Conservation (phyloP, 2,113 vertebrate species). For the Thomomys bottae region DNA sequence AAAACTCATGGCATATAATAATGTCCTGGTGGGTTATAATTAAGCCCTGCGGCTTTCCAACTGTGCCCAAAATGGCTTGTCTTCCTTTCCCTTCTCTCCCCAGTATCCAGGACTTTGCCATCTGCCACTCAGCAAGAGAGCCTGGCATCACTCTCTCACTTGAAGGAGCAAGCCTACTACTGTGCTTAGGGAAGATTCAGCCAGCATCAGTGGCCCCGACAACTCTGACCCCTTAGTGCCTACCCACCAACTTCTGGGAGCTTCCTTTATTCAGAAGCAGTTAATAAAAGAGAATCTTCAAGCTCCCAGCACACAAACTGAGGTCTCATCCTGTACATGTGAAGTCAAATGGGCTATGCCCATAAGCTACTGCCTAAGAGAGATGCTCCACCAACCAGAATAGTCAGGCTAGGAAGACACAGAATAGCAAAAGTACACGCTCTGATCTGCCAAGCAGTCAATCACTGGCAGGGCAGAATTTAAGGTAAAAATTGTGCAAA, state of each 20-base stretch:
- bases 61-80: conserved; percentile 28
- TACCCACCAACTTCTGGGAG: neutral
- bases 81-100: neutral
- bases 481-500: neutral
- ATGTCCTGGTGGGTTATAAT: conserved; percentile 21
- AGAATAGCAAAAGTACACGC: neutral
- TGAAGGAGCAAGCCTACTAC: neutral
- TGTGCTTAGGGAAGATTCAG: neutral
- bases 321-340: neutral
- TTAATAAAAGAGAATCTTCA: neutral
- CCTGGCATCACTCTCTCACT: neutral
- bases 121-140: neutral
- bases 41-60: neutral
- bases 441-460: neutral
- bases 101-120: neutral
- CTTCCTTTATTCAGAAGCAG: neutral
- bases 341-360: no score
- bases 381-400: neutral
- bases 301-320: neutral
- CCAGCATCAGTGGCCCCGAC: accelerated
- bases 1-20: neutral
- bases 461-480: neutral
- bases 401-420: accelerated
- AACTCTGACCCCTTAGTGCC: neutral
- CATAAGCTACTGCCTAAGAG: neutral